Conservation (phyloP, 1,140 invertebrate genomes). For the Danaus melanippus region DNA sequence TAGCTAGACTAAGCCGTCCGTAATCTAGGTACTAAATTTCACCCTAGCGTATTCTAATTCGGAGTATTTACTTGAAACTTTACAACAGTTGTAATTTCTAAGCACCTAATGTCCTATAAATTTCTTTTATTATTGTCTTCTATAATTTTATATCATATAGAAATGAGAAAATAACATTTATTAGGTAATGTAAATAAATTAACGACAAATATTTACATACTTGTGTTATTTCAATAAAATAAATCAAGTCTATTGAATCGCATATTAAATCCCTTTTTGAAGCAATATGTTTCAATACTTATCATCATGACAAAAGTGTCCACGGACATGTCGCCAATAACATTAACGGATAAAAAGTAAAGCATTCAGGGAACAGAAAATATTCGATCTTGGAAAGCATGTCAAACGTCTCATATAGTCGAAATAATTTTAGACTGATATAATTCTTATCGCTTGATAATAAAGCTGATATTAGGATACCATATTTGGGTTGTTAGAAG, state of each 20-base stretch:
- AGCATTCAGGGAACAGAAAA: slow-evolving; percentile 24
- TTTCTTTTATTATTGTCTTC: too few species aligned
- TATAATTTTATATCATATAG: too few species aligned
- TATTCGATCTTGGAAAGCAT: slow-evolving; percentile 22
- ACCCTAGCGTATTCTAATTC: slow-evolving; percentile 20
- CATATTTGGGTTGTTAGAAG: slow-evolving; percentile 10
- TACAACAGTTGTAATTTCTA: background rate
- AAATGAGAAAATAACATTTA: too few species aligned
- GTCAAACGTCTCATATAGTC: slow-evolving; percentile 4
- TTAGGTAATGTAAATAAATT: too few species aligned
- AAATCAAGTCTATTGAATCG: slow-evolving; percentile 1
- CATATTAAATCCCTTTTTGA: slow-evolving; percentile 15
- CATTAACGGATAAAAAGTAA: slow-evolving; percentile 26
- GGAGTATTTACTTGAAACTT: slow-evolving; percentile 15
- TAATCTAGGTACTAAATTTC: slow-evolving; percentile 29
- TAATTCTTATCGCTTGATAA: slow-evolving; percentile 2
- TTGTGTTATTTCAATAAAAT: too few species aligned
- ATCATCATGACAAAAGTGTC: slow-evolving; percentile 27
- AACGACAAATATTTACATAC: too few species aligned
- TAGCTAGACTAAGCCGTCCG: slow-evolving; percentile 10
- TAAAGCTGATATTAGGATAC: slow-evolving; percentile 13
- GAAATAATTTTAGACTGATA: slow-evolving; percentile 9
- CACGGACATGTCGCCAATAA: slow-evolving; percentile 19
- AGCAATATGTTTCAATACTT: slow-evolving; percentile 18
- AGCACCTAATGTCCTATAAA: too few species aligned